Conservation (phyloP, 2,888 invertebrate genomes). For the Gordius sp. region DNA sequence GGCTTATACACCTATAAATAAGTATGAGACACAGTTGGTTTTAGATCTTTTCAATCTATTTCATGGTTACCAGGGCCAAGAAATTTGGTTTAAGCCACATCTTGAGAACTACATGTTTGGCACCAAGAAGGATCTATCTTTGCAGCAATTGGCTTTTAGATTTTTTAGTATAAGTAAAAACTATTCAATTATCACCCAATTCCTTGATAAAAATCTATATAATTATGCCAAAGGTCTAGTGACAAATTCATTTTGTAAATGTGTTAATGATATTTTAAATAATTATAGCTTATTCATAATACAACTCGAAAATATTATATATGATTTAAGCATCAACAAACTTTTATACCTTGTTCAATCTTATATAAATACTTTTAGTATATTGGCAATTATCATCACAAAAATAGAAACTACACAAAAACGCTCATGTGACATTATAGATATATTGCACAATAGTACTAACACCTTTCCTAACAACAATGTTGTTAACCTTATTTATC, state of each 20-base stretch:
- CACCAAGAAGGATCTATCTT: no score
- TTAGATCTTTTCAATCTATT: no score
- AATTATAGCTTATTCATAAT: background rate
- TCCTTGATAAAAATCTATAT: constrained; percentile 3
- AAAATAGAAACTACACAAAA: background rate
- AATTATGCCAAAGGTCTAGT: background rate
- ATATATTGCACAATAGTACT: background rate
- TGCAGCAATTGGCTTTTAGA: background rate
- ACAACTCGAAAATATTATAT: background rate
- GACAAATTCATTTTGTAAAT: background rate
- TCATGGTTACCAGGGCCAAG: no score
- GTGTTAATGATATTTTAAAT: background rate
- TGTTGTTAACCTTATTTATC: background rate
- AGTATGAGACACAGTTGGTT: no score
- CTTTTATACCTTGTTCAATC: background rate
- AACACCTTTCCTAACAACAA: background rate
- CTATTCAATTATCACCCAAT: background rate
- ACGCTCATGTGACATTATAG: constrained; percentile 4
- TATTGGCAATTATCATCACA: background rate
- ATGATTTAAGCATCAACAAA: background rate
- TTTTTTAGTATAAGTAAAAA: background rate
- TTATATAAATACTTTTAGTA: background rate
- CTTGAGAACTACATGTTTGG: no score
- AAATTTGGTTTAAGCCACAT: no score
- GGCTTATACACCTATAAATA: no score